Percentiles rank a stretch among this genome's conserved stretches.
phyloP scores from a whole-genome alignment of 2,113 vertebrate species.

The Thunnus thynnus region DNA sequence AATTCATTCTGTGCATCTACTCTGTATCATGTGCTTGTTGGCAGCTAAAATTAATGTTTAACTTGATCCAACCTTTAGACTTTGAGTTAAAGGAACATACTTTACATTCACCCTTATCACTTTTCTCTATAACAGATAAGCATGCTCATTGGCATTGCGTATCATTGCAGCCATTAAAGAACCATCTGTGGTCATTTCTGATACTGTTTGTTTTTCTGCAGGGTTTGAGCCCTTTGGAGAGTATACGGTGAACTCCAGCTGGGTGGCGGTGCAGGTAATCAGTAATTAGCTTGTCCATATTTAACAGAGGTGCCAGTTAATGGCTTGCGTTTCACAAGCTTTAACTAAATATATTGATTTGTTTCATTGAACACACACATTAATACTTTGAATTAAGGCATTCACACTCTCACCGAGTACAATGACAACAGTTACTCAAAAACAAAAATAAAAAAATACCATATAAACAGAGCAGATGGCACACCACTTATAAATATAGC shows the following conservation, averaged over 20 bases:
- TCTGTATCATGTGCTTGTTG: neutral
- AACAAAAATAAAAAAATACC: no score
- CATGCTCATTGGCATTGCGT: neutral
- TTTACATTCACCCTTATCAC: conserved; percentile 2
- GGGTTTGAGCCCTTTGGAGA: conserved; percentile 85
- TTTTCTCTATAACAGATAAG: conserved; percentile 18
- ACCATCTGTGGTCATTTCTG: neutral
- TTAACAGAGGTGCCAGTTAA: conserved; percentile 16
- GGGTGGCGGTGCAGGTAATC: conserved; percentile 85
- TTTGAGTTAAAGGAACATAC: conserved; percentile 23
- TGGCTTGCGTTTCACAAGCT: neutral
- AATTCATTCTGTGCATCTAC: neutral
- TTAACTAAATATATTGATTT: neutral
- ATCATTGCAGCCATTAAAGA: neutral
- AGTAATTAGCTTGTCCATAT: neutral
- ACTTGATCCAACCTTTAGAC: conserved; percentile 67
- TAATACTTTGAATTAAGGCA: no score
- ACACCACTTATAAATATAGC: neutral
- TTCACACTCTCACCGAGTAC: no score
- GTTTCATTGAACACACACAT: no score
- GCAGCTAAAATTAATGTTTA: conserved; percentile 53
- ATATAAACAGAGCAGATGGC: no score
- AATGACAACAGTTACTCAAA: no score
- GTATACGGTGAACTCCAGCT: conserved; percentile 84
- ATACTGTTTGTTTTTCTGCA: conserved; percentile 37